These are phyloP conservation scores for Rhincodon typus DNA, from an alignment of 2,797 vertebrate species.

Conservation along the genomic window DNA sequence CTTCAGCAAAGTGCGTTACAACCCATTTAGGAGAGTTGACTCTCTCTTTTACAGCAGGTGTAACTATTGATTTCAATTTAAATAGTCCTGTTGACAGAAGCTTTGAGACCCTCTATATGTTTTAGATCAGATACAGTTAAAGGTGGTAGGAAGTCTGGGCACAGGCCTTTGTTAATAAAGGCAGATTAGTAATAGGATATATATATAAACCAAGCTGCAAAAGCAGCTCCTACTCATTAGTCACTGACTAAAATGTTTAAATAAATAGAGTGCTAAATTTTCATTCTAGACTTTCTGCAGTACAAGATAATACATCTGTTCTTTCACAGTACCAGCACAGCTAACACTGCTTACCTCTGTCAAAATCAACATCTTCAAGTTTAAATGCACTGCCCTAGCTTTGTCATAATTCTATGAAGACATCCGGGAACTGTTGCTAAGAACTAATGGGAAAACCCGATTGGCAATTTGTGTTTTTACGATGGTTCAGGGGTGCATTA, in stretches of 20 bases:
- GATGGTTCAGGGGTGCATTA: constrained; percentile 23
- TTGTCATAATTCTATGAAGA: constrained; percentile 10
- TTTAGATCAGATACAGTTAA: neutral
- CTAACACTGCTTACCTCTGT: constrained; percentile 56
- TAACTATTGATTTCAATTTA: constrained; percentile 12
- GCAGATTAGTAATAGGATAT: constrained; percentile 80
- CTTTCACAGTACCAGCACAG: constrained; percentile 54
- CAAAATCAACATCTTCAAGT: neutral
- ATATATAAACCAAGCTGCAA: constrained; percentile 79
- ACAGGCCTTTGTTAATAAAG: constrained; percentile 94
- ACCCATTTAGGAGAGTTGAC: neutral
- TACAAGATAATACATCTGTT: constrained; percentile 38
- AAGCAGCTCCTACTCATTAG: constrained; percentile 95
- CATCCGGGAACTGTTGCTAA: constrained; percentile 49
- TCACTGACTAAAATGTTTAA: constrained; percentile 94
- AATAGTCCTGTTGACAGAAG: neutral
- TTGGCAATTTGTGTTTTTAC: neutral
- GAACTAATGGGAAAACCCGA: constrained; percentile 36
- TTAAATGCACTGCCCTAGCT: constrained; percentile 34
- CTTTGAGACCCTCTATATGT: constrained; percentile 11
- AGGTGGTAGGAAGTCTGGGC: constrained; percentile 44
- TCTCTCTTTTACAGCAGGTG: constrained; percentile 14
- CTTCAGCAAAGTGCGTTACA: constrained; percentile 13
- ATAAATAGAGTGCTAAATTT: constrained; percentile 77
- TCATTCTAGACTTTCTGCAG: constrained; percentile 55